A percentile compares a stretch with the other conserved stretches of the same genome.
phyloP scores from a whole-genome alignment of 2,113 vertebrate genomes.

The Garra rufa region DNA sequence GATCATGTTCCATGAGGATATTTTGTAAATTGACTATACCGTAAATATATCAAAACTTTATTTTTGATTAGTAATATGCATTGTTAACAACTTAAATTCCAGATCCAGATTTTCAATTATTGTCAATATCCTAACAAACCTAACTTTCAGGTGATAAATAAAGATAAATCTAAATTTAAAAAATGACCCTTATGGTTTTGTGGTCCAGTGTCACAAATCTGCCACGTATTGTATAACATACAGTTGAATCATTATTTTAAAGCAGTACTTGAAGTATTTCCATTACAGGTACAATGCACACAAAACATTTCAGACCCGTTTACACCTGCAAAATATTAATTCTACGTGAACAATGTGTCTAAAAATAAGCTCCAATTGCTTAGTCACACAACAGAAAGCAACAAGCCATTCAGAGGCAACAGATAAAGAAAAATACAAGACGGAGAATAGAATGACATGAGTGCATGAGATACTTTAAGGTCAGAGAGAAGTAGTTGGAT shows the following conservation, averaged over 20 bases:
- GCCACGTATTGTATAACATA: too few relatives aligned
- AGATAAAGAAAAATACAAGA: not conserved
- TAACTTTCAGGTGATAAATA: too few relatives aligned
- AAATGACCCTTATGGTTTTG: too few relatives aligned
- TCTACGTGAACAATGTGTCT: not conserved
- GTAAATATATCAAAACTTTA: too few relatives aligned
- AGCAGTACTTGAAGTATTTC: not conserved
- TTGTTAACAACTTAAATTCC: too few relatives aligned
- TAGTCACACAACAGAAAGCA: conserved; percentile 18
- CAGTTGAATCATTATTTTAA: not conserved
- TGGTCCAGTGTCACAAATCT: too few relatives aligned
- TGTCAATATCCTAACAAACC: too few relatives aligned
- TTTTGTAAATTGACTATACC: too few relatives aligned
- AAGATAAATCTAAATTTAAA: too few relatives aligned
- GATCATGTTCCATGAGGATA: too few relatives aligned
- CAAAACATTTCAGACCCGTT: not conserved
- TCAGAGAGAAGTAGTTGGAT: conserved; percentile 23
- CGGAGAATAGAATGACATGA: not conserved
- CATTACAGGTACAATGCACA: not conserved
- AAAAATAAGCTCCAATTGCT: not conserved
- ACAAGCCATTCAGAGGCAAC: not conserved
- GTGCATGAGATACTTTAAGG: not conserved
- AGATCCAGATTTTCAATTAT: too few relatives aligned
- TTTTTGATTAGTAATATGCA: too few relatives aligned
- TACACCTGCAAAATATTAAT: not conserved